Evolutionary conservation across 2,797 vertebrate species (phyloP).

Genomic region (Sebastes melanostomus): DNA sequence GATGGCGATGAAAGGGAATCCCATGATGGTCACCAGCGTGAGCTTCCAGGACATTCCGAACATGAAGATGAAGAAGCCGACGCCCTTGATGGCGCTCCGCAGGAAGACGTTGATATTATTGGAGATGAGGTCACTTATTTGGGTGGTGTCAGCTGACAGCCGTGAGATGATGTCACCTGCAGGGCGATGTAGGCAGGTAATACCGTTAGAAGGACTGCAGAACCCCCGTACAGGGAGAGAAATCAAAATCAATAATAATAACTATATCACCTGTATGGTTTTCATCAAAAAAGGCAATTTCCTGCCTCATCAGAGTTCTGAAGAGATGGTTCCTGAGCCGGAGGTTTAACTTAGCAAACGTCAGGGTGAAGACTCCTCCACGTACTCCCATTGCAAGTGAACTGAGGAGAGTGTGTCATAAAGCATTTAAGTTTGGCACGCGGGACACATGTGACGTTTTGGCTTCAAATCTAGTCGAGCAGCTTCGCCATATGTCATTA

Average conservation of each 20-base stretch:
- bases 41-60: slow-evolving; percentile 95
- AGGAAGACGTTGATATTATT: slow-evolving; percentile 94
- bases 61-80: slow-evolving; percentile 92
- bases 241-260: neutral
- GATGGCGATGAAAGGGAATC: slow-evolving; percentile 92
- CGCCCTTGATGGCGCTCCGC: slow-evolving; percentile 87
- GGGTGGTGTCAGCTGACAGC: slow-evolving; percentile 94
- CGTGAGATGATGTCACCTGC: slow-evolving; percentile 95
- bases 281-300: slow-evolving; percentile 94
- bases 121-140: slow-evolving; percentile 95
- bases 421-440: neutral
- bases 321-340: slow-evolving; percentile 93
- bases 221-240: neutral
- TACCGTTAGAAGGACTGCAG: neutral
- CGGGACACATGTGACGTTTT: neutral
- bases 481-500: neutral
- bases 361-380: slow-evolving; percentile 91
- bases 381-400: slow-evolving; percentile 92
- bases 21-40: slow-evolving; percentile 91
- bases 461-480: neutral
- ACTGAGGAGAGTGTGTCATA: slow-evolving; percentile 72
- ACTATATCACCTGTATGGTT: slow-evolving; percentile 90
- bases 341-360: slow-evolving; percentile 92
- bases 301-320: slow-evolving; percentile 91
- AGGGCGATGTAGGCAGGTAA: neutral